phyloP scores from a whole-genome alignment of 2,888 invertebrate species.

The Lepeophtheirus nordmannii region DNA sequence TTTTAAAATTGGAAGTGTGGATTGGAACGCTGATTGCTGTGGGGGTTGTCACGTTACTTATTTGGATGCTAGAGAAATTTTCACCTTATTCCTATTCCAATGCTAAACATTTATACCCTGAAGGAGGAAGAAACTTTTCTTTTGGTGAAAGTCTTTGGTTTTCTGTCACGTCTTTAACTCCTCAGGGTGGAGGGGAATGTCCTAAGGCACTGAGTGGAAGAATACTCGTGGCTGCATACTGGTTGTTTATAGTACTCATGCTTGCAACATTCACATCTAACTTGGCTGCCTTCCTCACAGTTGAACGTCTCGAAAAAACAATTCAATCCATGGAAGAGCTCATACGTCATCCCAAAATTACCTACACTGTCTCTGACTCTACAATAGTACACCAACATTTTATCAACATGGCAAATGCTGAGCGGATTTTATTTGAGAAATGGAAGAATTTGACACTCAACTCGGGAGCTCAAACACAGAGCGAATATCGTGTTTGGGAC shows the following conservation, averaged over 20 bases:
- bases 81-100: conserved; percentile 30
- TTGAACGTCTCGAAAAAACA: conserved; percentile 45
- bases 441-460: conserved; percentile 79
- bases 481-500: conserved; percentile 72
- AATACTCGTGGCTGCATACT: conserved; percentile 29
- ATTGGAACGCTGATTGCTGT: conserved; percentile 30
- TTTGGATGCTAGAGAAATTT: conserved; percentile 30
- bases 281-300: conserved; percentile 30
- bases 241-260: conserved; percentile 29
- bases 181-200: conserved; percentile 29
- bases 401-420: conserved; percentile 77
- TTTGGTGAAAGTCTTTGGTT: conserved; percentile 32
- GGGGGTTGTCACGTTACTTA: conserved; percentile 29
- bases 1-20: conserved; percentile 31
- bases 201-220: conserved; percentile 26
- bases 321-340: conserved; percentile 73
- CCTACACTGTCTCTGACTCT: conserved; percentile 64
- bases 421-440: conserved; percentile 70
- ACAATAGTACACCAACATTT: conserved; percentile 65
- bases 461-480: conserved; percentile 55
- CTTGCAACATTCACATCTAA: conserved; percentile 29
- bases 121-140: conserved; percentile 29
- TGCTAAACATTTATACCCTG: conserved; percentile 26
- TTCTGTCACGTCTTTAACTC: conserved; percentile 31
- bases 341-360: conserved; percentile 68